Base-by-base conservation (phyloP, 2,113 vertebrate genomes). In the Petrocephalus microphthalmus region DNA sequence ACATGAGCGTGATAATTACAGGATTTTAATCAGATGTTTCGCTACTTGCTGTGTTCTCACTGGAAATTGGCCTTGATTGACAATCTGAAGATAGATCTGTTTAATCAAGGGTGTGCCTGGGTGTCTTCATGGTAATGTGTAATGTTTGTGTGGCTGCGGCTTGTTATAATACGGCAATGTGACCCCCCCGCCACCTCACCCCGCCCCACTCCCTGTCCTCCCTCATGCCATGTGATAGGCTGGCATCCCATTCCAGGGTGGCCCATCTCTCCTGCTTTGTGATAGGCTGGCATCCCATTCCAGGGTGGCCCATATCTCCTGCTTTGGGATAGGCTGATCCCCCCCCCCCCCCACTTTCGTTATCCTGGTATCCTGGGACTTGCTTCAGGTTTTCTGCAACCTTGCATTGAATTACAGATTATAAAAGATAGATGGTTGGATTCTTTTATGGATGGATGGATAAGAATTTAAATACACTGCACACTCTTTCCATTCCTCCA, bases 11-110 rank as follows among this genome's bases (percentile, higher is more conserved):
- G 81, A 47, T 45, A 83, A 47, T 83, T 47, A 83, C 7, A n/a
- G 37, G 37, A 42, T 8, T 47, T 83, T 45, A 22, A 83, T 49
- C 71, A 78, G 71, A 78, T 78, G 71, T 78, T 42, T 78, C 71
- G 33, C 29, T 78, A 42, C 33, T 33, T 15, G 33, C 29, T 74
- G 67, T 19, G 71, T 42, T 42, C 81, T 49, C 4, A 42, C 20
- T 49, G 81, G 81, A 83, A 83, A 83, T 49, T 83, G 81, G 81
- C 81, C 20, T 49, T 83, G 81, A 83, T 11, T 49, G 81, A 83
- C 45, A 49, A 45, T 47, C 42, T 49, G 45, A 83, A 83, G 49
- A 45, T 22, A n/a, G 42, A 22, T 83, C 13, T 83, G 37, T 83
- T 83, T 83, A 83, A 83, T 83, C 37, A 83, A 83, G 81, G 45